Evolutionary conservation across 64 coral and sea anemone genomes (phyloP).

Genomic region (Actinia equina): DNA sequence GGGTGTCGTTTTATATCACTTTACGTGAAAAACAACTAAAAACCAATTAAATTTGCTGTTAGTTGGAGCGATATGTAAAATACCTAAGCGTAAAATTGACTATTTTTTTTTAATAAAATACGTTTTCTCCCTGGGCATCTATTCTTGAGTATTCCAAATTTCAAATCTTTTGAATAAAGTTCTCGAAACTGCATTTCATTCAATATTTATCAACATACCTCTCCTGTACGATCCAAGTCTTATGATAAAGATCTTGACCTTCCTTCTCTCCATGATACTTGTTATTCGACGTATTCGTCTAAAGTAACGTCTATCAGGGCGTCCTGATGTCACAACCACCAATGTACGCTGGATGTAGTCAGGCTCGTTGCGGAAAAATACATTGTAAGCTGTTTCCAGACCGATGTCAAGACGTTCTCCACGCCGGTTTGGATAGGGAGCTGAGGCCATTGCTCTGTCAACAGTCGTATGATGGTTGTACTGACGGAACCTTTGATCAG

Average conservation of each 20-base stretch:
- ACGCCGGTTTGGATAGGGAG: conserved; percentile 44
- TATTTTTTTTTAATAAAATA: too few species aligned
- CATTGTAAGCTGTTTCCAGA: conserved; percentile 43
- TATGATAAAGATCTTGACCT: conserved; percentile 57
- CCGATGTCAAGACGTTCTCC: conserved; percentile 65
- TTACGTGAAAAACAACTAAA: too few species aligned
- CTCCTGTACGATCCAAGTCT: conserved; percentile 40
- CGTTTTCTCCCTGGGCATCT: too few species aligned
- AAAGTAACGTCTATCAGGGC: conserved; percentile 40
- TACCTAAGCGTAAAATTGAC: too few species aligned
- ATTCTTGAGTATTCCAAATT: too few species aligned
- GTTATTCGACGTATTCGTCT: conserved; percentile 54
- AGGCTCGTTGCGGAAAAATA: conserved; percentile 57
- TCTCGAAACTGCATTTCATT: too few species aligned
- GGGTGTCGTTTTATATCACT: too few species aligned
- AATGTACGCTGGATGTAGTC: conserved; percentile 74
- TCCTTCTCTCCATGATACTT: conserved; percentile 37
- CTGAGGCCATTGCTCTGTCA: conserved; percentile 47
- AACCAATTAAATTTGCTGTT: too few species aligned
- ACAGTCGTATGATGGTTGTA: conserved; percentile 24
- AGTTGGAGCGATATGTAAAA: too few species aligned
- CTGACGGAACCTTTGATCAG: conserved; percentile 8
- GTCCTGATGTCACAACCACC: conserved; percentile 63
- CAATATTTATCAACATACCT: not conserved
- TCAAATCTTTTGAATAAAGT: too few species aligned